Conservation (phyloP, 2,113 vertebrate species). For the Greenwoodochromis staneri region DNA sequence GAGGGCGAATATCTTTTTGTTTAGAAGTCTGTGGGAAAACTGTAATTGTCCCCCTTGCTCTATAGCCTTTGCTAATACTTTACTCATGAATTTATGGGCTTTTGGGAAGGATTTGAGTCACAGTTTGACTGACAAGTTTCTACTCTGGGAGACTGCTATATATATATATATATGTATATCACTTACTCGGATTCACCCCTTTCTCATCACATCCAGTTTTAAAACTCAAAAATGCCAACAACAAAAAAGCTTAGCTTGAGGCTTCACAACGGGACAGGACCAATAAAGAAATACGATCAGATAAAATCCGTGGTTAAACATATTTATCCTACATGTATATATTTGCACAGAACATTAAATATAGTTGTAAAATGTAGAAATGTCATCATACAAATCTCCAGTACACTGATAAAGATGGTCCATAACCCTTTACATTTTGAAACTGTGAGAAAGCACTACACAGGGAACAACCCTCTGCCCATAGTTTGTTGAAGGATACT, state of each 20-base stretch:
- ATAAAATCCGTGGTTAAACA: neutral
- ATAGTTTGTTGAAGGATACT: slow-evolving; percentile 86
- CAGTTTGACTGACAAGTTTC: neutral
- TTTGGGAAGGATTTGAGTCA: neutral
- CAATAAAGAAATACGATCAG: neutral
- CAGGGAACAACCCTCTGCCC: neutral
- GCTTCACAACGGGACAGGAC: neutral
- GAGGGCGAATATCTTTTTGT: neutral
- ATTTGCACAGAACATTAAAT: neutral
- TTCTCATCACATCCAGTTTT: neutral
- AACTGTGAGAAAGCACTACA: neutral
- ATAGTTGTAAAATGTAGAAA: neutral
- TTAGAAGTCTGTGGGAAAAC: neutral
- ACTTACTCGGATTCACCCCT: neutral
- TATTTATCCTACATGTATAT: neutral
- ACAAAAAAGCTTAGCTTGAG: neutral
- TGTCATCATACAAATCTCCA: neutral
- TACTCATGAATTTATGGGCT: neutral
- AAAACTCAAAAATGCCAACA: neutral
- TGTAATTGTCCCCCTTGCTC: neutral
- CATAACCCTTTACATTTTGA: neutral
- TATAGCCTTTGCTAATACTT: neutral
- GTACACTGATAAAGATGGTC: neutral
- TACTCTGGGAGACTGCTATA: neutral
- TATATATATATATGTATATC: neutral